phyloP scores from a whole-genome alignment of 2,888 invertebrate species.

The Tipula unca region DNA sequence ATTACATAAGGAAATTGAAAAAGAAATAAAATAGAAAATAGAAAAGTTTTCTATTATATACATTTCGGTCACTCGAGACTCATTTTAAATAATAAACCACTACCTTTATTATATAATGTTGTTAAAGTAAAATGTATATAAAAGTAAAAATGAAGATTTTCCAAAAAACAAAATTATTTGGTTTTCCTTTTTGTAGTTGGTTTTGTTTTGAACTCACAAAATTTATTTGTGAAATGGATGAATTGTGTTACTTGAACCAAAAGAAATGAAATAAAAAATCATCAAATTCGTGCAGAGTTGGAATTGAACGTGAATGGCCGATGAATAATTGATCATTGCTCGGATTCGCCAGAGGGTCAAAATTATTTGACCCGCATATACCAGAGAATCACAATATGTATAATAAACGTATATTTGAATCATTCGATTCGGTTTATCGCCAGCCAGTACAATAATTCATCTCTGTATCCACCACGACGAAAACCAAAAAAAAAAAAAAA shows the following conservation, averaged over 20 bases:
- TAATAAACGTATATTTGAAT: neutral
- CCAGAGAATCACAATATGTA: neutral
- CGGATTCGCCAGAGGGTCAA: neutral
- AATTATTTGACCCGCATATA: neutral
- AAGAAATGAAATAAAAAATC: neutral
- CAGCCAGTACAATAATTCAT: neutral
- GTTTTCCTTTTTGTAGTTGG: neutral
- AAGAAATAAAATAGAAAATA: neutral
- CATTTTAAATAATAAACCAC: slow-evolving; percentile 14
- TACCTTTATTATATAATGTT: neutral
- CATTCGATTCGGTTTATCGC: neutral
- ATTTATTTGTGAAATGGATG: neutral
- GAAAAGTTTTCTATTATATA: neutral
- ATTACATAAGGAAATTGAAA: neutral
- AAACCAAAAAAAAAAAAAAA: no score
- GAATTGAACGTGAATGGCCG: neutral
- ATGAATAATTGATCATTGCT: neutral
- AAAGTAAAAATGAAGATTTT: neutral
- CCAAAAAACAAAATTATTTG: neutral
- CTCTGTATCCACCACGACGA: neutral
- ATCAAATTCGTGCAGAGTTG: neutral
- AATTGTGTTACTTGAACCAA: neutral
- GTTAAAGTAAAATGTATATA: neutral
- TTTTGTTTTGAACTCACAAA: neutral
- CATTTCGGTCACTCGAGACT: neutral